A percentile compares a stretch with the other conserved stretches of the same genome.
Evolutionary conservation across 2,888 invertebrate species (phyloP).

Genomic region (Andrena camellia): DNA sequence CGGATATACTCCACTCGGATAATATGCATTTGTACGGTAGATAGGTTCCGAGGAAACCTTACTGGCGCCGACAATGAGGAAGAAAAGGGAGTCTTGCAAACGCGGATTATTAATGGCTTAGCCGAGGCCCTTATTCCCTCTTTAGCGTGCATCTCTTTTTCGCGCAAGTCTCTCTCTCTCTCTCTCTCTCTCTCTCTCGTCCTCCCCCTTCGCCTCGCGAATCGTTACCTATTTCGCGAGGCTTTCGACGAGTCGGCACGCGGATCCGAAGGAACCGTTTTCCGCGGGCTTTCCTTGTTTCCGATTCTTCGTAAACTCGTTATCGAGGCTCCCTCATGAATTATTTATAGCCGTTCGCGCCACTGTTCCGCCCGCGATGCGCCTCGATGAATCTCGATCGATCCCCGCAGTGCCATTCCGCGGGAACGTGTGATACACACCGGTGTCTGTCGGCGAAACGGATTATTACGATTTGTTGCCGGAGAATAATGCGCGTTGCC

Average conservation of each 20-base stretch:
- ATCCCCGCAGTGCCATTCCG: constrained; percentile 31
- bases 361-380: constrained; percentile 17
- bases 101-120: constrained; percentile 80
- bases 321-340: constrained; percentile 60
- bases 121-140: constrained; percentile 65
- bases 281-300: constrained; percentile 57
- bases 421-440: constrained; percentile 17
- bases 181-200: neutral
- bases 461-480: constrained; percentile 56
- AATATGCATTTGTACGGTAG: constrained; percentile 84
- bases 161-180: constrained; percentile 1
- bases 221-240: constrained; percentile 31
- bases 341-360: constrained; percentile 52
- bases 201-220: neutral
- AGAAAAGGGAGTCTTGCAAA: constrained; percentile 69
- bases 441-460: constrained; percentile 43
- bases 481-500: constrained; percentile 32
- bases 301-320: constrained; percentile 63
- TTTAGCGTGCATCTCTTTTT: constrained; percentile 39
- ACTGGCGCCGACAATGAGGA: constrained; percentile 46
- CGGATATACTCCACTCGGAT: constrained; percentile 81
- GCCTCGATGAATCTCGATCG: constrained; percentile 53
- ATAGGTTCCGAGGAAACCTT: constrained; percentile 81
- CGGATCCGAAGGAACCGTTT: constrained; percentile 53
- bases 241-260: constrained; percentile 51